phyloP scores from a whole-genome alignment of 2,797 vertebrate genomes.

The Diglossa cyanea region DNA sequence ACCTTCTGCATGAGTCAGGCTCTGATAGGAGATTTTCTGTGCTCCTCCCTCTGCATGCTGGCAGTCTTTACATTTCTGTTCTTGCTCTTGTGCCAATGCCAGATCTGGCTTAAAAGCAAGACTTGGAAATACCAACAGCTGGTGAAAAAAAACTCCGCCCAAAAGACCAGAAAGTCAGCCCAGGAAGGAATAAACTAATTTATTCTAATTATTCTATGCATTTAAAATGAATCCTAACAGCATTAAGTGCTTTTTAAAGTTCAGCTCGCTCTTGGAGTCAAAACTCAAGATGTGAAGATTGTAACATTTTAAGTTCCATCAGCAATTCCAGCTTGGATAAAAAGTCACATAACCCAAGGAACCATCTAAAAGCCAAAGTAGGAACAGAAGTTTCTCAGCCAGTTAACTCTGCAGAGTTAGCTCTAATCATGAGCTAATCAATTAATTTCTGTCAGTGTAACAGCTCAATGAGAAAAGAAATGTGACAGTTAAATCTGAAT shows the following conservation, averaged over 20 bases:
- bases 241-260: not conserved
- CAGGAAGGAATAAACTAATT: not conserved
- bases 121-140: not conserved
- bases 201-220: not conserved
- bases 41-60: slow-evolving; percentile 11
- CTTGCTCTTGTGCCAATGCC: not conserved
- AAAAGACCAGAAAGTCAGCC: not conserved
- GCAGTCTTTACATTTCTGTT: slow-evolving; percentile 10
- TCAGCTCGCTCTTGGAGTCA: not conserved
- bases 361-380: not conserved
- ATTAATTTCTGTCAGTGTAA: not conserved
- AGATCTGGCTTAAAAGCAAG: not conserved
- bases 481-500: not conserved
- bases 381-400: not conserved
- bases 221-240: not conserved
- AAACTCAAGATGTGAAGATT: not conserved
- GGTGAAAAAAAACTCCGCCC: not conserved
- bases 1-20: slow-evolving; percentile 21
- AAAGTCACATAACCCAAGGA: not conserved
- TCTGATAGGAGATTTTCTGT: not conserved
- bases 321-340: not conserved
- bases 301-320: not conserved
- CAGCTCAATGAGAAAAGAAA: not conserved
- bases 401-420: not conserved
- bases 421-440: not conserved